Evolutionary conservation across 2,888 invertebrate genomes (phyloP).

Genomic region (Phymatocera aterrima): DNA sequence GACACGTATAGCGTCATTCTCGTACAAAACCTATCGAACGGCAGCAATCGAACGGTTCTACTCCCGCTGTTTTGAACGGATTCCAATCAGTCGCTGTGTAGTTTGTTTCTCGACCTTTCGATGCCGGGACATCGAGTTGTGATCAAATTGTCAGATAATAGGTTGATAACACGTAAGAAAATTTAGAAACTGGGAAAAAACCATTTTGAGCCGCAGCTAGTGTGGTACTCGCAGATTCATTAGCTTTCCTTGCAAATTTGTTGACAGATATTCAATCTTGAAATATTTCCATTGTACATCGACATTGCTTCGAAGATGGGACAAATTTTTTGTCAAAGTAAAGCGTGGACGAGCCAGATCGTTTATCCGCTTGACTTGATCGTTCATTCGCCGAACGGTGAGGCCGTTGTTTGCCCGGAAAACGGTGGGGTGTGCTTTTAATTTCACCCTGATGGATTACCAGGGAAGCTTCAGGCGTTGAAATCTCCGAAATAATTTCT

Average conservation of each 20-base stretch:
- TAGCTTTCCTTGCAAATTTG: too few species aligned
- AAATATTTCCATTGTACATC: too few species aligned
- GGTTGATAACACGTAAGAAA: too few species aligned
- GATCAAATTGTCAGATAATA: background rate
- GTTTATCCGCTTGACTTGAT: background rate
- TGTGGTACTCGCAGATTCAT: too few species aligned
- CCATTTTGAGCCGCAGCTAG: too few species aligned
- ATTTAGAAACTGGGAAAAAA: too few species aligned
- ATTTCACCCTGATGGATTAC: conserved; percentile 19
- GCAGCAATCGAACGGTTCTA: background rate
- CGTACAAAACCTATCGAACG: background rate
- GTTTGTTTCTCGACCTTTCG: background rate
- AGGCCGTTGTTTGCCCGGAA: background rate
- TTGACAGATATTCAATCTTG: too few species aligned
- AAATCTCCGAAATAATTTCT: conserved; percentile 27
- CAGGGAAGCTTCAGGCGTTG: conserved; percentile 21
- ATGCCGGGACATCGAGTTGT: background rate
- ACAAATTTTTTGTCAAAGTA: background rate
- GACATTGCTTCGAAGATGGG: too few species aligned
- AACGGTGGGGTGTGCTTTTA: conserved; percentile 17
- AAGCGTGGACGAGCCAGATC: background rate
- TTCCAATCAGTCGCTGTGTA: background rate
- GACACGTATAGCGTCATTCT: conserved; percentile 60
- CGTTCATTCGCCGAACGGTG: background rate
- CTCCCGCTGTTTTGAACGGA: background rate